phyloP scores from a whole-genome alignment of 2,888 invertebrate species.

The Drosophila birchii region DNA sequence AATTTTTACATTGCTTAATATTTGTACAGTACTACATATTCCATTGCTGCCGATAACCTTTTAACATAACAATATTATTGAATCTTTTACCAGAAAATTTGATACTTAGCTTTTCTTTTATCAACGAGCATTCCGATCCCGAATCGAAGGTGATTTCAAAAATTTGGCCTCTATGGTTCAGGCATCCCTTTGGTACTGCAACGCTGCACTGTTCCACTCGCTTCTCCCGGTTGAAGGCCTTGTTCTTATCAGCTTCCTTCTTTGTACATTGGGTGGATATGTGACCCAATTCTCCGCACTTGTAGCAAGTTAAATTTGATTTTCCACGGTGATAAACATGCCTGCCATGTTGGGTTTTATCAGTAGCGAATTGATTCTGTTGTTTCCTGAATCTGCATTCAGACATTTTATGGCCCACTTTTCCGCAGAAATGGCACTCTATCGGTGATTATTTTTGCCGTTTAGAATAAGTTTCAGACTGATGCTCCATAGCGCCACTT shows the following conservation, averaged over 20 bases:
- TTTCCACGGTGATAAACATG: neutral
- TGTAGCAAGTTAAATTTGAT: slow-evolving; percentile 15
- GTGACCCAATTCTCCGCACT: slow-evolving; percentile 36
- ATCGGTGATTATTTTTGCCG: slow-evolving; percentile 21
- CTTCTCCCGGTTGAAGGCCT: no score
- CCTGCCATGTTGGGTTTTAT: neutral
- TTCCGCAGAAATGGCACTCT: slow-evolving; percentile 47
- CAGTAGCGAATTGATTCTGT: slow-evolving; percentile 3
- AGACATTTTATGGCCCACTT: slow-evolving; percentile 38
- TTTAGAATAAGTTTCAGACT: neutral
- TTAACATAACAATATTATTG: slow-evolving; percentile 41
- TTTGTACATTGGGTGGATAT: slow-evolving; percentile 27
- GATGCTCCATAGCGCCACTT: neutral
- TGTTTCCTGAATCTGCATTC: slow-evolving; percentile 30
- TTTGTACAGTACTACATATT: slow-evolving; percentile 37
- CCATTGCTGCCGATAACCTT: slow-evolving; percentile 30
- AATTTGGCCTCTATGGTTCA: no score
- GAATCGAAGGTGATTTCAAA: no score
- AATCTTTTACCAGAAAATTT: slow-evolving; percentile 34
- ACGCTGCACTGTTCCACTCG: no score
- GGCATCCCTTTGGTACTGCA: no score
- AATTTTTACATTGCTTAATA: slow-evolving; percentile 29
- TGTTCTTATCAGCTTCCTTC: slow-evolving; percentile 19
- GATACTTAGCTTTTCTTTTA: slow-evolving; percentile 40
- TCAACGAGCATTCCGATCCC: slow-evolving; percentile 15